These are phyloP conservation scores for Camponotus vicinus DNA, from an alignment of 1,140 invertebrate genomes.

Conservation along the genomic window DNA sequence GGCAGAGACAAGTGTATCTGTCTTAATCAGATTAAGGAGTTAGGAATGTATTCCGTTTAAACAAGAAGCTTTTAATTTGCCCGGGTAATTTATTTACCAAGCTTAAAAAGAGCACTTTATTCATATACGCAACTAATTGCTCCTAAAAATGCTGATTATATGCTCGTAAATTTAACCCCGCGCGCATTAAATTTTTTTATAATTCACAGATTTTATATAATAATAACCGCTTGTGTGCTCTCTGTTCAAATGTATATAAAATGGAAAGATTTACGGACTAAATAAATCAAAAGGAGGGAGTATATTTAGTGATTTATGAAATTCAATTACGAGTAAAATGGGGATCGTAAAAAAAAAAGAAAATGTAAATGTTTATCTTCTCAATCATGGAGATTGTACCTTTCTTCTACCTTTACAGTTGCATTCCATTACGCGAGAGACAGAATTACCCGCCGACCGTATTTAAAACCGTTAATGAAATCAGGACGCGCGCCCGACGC, in stretches of 20 bases:
- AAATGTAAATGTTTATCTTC: slow-evolving; percentile 52
- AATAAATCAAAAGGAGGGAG: slow-evolving; percentile 27
- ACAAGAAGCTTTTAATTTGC: slow-evolving; percentile 33
- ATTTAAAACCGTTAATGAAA: slow-evolving; percentile 68
- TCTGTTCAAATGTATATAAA: slow-evolving; percentile 26
- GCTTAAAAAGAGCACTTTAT: no score
- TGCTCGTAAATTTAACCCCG: slow-evolving; percentile 17
- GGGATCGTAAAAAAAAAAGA: neutral
- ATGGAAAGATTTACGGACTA: slow-evolving; percentile 4
- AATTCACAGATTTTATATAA: slow-evolving; percentile 29
- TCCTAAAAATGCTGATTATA: neutral
- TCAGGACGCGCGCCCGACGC: slow-evolving; percentile 22
- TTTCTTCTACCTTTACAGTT: slow-evolving; percentile 26
- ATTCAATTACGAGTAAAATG: slow-evolving; percentile 48
- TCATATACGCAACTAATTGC: neutral
- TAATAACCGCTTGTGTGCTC: no score
- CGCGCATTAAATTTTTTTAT: slow-evolving; percentile 24
- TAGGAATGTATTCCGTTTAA: slow-evolving; percentile 7
- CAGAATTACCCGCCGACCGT: slow-evolving; percentile 55
- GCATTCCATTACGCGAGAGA: slow-evolving; percentile 21
- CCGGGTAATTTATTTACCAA: neutral
- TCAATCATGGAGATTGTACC: slow-evolving; percentile 40
- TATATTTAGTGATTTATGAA: slow-evolving; percentile 36
- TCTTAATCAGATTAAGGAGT: slow-evolving; percentile 43
- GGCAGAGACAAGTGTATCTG: neutral